Conservation (phyloP, 2,113 vertebrate genomes). For the Dasyornis broadbenti region DNA sequence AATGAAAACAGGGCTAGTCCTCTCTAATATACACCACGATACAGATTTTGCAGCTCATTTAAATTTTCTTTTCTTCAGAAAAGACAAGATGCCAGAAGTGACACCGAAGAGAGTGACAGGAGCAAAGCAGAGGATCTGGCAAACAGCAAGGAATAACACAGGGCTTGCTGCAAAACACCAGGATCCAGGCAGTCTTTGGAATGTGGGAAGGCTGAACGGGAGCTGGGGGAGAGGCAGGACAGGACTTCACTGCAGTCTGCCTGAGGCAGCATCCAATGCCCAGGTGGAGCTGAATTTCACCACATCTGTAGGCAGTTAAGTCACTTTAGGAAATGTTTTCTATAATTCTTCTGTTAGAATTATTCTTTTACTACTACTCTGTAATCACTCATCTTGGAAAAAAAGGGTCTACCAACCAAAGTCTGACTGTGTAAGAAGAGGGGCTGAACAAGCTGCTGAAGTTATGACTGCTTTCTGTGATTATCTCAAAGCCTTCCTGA, state of each 20-base stretch:
- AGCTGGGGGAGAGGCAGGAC: background rate
- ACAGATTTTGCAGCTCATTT: background rate
- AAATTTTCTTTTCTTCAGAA: constrained; percentile 51
- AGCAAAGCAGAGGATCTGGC: background rate
- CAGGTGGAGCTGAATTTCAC: background rate
- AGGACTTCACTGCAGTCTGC: background rate
- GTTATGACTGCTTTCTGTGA: background rate
- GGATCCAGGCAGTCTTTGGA: background rate
- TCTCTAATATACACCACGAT: background rate
- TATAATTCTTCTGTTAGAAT: background rate
- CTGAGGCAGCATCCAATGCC: background rate
- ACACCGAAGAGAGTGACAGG: constrained; percentile 64
- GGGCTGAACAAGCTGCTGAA: background rate
- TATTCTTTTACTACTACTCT: background rate
- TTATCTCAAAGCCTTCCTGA: background rate
- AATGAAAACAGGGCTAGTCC: background rate
- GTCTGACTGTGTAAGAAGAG: background rate
- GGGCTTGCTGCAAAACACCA: constrained; percentile 62
- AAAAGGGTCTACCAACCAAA: background rate
- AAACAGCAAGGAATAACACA: constrained; percentile 13
- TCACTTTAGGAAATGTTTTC: background rate
- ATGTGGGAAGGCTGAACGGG: background rate
- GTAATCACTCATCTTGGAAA: background rate
- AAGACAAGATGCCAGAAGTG: constrained; percentile 77
- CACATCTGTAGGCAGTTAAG: background rate